Base-by-base conservation (phyloP, 2,113 vertebrate genomes). In the Mola mola region DNA sequence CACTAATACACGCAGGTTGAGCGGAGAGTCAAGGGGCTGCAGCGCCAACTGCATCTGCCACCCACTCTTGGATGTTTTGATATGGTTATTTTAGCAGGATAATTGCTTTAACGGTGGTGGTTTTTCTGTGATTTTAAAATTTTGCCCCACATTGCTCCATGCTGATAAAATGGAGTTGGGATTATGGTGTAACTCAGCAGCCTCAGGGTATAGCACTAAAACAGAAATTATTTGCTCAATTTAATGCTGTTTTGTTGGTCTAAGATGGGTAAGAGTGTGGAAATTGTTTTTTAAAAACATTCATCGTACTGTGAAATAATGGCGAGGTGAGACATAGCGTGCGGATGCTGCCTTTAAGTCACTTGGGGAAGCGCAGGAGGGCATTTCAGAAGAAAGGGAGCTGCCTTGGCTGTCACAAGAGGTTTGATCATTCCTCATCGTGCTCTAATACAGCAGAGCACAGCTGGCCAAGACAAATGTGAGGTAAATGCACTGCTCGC, bases 401-500 rank as follows among this genome's bases (percentile, higher is more conserved):
- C 25, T 5, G 28, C 8, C 10, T 7, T 29, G 52, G 51, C 29
- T 22, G 22, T 53, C 62, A 3, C 37, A 37, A 46, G 40, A 60
- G 65, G 42, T 70, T 75, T 79, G 53, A 48, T 75, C 47, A 36
- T 59, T 21, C 21, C 29, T 49, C 34, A n/a, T 42, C 37, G 48
- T 33, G 40, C 43, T 59, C 42, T 48, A 31, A 51, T 40, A 36
- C 25, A 40, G 48, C 65, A 24, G 61, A 6, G n/a, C 51, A 43
- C 20, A 52, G 52, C 72, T 60, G 70, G 66, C 70, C 43, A 66
- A 70, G 44, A 49, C 25, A 64, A 81, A 76, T 16, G 43, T 59
- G 62, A 77, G 59, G 57, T 57, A 68, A 75, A 50, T 38, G 0
- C 60, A 15, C 41, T 8, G 48, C 67, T 78, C 67, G 38, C 60